Percentiles rank a stretch among this genome's conserved stretches.
Evolutionary conservation across 2,888 invertebrate species (phyloP).

Genomic region (Holacanthella duospinosa): DNA sequence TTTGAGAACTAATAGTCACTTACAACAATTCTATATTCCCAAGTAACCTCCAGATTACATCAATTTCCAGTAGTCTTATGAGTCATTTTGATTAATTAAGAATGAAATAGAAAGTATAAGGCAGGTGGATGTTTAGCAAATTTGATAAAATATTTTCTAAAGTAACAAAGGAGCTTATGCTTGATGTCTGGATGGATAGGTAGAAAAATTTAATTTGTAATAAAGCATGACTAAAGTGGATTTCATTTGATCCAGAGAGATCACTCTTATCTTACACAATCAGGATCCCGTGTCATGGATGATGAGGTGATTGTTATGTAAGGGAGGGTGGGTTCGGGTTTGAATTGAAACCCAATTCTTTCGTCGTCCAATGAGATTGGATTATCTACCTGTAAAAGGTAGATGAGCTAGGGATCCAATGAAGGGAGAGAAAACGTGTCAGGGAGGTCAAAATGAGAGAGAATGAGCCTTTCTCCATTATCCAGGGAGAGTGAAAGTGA

Average conservation of each 20-base stretch:
- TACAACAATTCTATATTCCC: too few species aligned
- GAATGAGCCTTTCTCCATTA: neutral
- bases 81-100: too few species aligned
- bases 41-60: too few species aligned
- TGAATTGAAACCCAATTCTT: neutral
- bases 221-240: constrained; percentile 5
- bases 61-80: too few species aligned
- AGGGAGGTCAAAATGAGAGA: constrained; percentile 1
- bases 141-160: neutral
- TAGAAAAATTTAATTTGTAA: neutral
- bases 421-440: neutral
- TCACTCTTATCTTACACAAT: constrained; percentile 5
- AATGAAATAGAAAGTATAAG: too few species aligned
- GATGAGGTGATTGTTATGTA: neutral
- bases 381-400: neutral
- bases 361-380: neutral
- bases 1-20: too few species aligned
- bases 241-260: neutral
- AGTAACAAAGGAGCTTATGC: neutral
- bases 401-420: neutral
- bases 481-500: neutral
- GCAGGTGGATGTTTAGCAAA: neutral
- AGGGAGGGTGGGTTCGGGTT: neutral
- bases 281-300: too few species aligned
- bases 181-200: neutral